Conservation (phyloP, 1,140 invertebrate genomes). For the Brachystomella parvula region DNA sequence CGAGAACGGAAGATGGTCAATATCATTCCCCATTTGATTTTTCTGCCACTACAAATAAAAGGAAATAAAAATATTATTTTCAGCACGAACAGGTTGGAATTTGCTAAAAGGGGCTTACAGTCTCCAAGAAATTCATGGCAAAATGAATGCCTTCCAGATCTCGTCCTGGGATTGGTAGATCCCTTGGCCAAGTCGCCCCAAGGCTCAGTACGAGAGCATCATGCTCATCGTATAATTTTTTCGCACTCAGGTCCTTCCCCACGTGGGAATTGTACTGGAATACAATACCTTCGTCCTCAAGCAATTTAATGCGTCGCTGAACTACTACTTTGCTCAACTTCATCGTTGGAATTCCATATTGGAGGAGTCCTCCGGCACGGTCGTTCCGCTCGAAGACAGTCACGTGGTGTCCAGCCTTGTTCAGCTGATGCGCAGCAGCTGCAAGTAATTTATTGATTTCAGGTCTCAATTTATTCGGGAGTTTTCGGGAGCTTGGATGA, state of each 20-base stretch:
- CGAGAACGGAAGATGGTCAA: conserved; percentile 53
- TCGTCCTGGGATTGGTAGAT: conserved; percentile 71
- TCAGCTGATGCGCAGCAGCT: conserved; percentile 93
- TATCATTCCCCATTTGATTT: conserved; percentile 69
- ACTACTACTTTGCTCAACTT: conserved; percentile 91
- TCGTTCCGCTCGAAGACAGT: conserved; percentile 97
- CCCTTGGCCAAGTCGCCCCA: conserved; percentile 93
- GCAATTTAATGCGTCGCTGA: conserved; percentile 74
- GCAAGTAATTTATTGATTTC: neutral
- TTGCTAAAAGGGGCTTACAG: conserved; percentile 56
- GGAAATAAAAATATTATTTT: neutral
- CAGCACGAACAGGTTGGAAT: neutral
- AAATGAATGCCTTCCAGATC: conserved; percentile 87
- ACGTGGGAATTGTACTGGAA: conserved; percentile 87
- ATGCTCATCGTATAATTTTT: conserved; percentile 61
- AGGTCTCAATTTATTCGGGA: no score
- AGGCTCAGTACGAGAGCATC: conserved; percentile 84
- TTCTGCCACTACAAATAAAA: conserved; percentile 57
- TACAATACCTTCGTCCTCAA: conserved; percentile 80
- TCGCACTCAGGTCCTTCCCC: conserved; percentile 79
- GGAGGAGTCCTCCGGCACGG: conserved; percentile 82
- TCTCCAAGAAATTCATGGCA: conserved; percentile 95
- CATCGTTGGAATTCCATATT: conserved; percentile 98
- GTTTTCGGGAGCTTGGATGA: no score
- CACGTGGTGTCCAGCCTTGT: conserved; percentile 84